Evolutionary conservation across 2,797 vertebrate genomes (phyloP).

Genomic region (Sebastes matsubarae): DNA sequence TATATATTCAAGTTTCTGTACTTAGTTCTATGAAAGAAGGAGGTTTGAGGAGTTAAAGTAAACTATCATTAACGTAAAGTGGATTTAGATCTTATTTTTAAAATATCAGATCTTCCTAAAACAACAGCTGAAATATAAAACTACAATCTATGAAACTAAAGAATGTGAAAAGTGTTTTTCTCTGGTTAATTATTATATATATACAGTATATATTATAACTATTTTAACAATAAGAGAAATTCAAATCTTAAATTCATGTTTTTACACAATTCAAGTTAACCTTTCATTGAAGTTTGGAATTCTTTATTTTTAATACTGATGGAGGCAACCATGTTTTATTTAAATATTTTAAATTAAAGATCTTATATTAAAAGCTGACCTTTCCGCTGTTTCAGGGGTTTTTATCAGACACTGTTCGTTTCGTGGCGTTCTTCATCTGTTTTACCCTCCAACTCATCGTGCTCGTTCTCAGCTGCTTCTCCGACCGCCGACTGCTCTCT

Average conservation of each 20-base stretch:
- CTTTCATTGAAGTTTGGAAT: neutral
- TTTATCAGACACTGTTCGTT: conserved; percentile 62
- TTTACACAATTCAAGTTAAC: neutral
- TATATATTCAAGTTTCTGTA: too few relatives aligned
- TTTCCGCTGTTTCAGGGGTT: conserved; percentile 74
- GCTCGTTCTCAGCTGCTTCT: conserved; percentile 84
- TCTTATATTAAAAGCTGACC: neutral
- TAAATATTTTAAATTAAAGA: neutral
- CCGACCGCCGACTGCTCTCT: conserved; percentile 78
- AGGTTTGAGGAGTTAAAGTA: neutral
- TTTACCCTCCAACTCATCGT: conserved; percentile 78
- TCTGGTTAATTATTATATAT: neutral
- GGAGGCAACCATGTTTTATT: neutral
- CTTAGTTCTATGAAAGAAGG: too few relatives aligned
- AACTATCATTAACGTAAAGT: neutral
- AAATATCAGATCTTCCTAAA: too few relatives aligned
- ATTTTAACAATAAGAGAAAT: neutral
- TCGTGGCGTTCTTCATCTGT: conserved; percentile 77
- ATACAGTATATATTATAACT: neutral
- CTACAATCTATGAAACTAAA: too few relatives aligned
- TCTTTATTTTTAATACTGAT: neutral
- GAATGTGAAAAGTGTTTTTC: neutral
- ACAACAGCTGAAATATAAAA: too few relatives aligned
- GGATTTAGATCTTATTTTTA: too few relatives aligned
- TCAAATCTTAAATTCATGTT: neutral